Evolutionary conservation across 1,140 invertebrate species (phyloP), one percentile per base, ranked within the genome.

Genomic region (Melipona quadrifasciata): DNA sequence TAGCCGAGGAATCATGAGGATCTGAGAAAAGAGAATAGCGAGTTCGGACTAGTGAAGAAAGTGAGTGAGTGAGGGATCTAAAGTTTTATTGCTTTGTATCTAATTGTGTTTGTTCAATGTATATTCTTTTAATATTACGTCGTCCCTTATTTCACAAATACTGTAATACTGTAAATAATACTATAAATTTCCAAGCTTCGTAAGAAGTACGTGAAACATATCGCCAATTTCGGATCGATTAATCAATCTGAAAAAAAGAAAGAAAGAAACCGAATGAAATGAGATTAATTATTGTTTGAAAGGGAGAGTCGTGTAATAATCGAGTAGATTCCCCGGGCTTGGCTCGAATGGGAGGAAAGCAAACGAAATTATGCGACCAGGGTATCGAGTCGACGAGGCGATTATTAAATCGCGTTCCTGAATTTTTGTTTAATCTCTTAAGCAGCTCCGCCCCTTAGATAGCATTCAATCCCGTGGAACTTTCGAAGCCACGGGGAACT

Each of bases 351-450:
- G 27, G 17, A 6, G 3, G 24, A 14, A 58, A 3, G 14, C 11
- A 14, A 21, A 75, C 12, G 24, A 75, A 76, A 47, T 76, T 58
- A 76, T 39, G 55, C 31, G 55, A 39, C n/a, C 14, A 12, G 27
- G 24, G 21, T 55, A 73, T 39, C 51, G 78, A 39, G 57, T 57
- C 14, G 39, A 17, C 16, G 57, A 27, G 19, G 47, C 10, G 53
- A 14, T 34, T 19, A 31, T 53, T 74, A 74, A 74, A 82, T 75
- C 70, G 53, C 11, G 70, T 39, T 39, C 12, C 14, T 21, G 53
- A 64, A 73, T 61, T 81, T 74, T 75, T 82, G 34, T 75, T 75
- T 67, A 82, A 75, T 75, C 61, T 67, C 31, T 68, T 57, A 61
- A 82, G 80, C 76, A 72, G 31, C 61, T 82, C 24, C 72, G 53